Base-by-base conservation (phyloP, 2,113 vertebrate genomes). In the Tetraodon nigroviridis region DNA sequence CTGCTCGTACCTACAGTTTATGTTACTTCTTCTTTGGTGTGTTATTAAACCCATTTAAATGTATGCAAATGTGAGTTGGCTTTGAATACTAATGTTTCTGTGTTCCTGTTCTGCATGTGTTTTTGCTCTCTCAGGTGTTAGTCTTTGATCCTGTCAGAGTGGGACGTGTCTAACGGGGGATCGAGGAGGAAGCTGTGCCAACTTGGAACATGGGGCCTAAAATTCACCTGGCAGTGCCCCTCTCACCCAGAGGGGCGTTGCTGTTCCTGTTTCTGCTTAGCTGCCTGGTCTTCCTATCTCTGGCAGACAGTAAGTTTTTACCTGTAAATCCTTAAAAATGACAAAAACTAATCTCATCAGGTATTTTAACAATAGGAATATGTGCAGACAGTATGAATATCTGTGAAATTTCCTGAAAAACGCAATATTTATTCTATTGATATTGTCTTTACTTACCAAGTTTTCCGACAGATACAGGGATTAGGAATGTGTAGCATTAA, bases 131-230 rank as follows among this genome's bases (percentile, higher is more conserved):
- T 63, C 82, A 90, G 90, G 90, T 89, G 85, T 86, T 87, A 90
- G 84, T 87, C 86, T 90, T 89, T 90, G 90, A 92, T 90, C 86
- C 86, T 83, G 81, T 88, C 84, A 89, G 75, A 80, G 83, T 76
- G 81, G 84, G 84, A 86, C 79, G 80, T 69, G 83, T 83, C 80
- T 81, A 85, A 82, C 70, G 74, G 81, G 86, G 87, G 87, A 87
- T 86, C 69, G 80, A 89, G 89, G 89, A 82, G 89, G 90, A 86
- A 84, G 85, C 90, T 71, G 88, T 87, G 90, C 90, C 86, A 7
- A 82, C 88, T 89, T 89, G 90, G 90, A 94, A 92, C 90, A 96
- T 96, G 94, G 92, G 92, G 93, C 92, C 91, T 90, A 88, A 89
- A 74, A 88, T 86, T 86, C 86, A 82, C 82, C 86, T 59, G 70